These are phyloP conservation scores for Argentina silus DNA, from an alignment of 2,797 vertebrate genomes.

Conservation along the genomic window DNA sequence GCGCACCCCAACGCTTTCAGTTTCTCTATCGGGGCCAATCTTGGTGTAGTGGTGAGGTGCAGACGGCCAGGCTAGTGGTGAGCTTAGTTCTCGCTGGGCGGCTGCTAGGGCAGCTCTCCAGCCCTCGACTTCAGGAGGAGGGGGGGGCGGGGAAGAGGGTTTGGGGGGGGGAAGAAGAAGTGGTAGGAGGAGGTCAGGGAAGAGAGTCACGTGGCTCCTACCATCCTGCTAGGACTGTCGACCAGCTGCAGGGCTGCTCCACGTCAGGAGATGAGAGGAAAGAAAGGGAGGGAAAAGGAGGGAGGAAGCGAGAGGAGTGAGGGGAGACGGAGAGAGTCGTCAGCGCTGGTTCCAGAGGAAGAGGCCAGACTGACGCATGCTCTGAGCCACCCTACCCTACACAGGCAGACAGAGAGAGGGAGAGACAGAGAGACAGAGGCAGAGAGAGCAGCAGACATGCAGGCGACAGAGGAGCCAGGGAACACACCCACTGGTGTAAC, in stretches of 20 bases:
- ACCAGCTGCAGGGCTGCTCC: conserved; percentile 70
- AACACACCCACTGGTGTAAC: conserved; percentile 82
- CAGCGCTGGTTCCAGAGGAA: conserved; percentile 63
- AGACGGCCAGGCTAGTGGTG: neutral
- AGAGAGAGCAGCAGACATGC: conserved; percentile 75
- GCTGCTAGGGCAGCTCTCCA: conserved; percentile 41
- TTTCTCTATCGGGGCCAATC: conserved; percentile 4
- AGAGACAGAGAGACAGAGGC: conserved; percentile 44
- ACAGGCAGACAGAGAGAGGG: conserved; percentile 40
- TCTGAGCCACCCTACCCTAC: conserved; percentile 44
- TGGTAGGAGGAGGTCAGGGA: conserved; percentile 17
- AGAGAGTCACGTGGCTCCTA: conserved; percentile 60
- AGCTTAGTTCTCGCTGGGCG: conserved; percentile 24
- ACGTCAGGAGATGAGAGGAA: conserved; percentile 35
- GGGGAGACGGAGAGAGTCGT: conserved; percentile 45
- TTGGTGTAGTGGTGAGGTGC: neutral
- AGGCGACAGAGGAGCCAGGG: conserved; percentile 77
- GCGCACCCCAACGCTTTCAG: neutral
- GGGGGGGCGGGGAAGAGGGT: conserved; percentile 29
- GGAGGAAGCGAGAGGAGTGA: conserved; percentile 19
- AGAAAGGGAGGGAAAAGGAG: conserved; percentile 22
- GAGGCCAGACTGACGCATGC: conserved; percentile 67
- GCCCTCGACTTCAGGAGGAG: neutral
- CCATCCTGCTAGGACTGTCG: conserved; percentile 63
- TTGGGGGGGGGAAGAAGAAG: neutral